Conservation (phyloP, 2,113 vertebrate species). For the Gasterosteus aculeatus region DNA sequence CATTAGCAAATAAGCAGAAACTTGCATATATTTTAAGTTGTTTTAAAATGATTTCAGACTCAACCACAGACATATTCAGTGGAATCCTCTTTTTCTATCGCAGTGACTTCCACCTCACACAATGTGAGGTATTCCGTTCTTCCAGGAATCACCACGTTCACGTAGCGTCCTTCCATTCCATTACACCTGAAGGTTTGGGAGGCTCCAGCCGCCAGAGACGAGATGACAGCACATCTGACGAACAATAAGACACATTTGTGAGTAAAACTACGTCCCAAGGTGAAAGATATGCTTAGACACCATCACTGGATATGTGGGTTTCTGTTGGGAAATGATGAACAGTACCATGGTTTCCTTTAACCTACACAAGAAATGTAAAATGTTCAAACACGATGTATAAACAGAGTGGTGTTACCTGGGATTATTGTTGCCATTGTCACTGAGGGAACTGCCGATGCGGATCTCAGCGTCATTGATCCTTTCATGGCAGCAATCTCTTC, state of each 20-base stretch:
- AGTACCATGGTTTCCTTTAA: background rate
- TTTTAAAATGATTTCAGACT: background rate
- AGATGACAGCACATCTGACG: background rate
- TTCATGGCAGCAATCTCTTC: slow-evolving; percentile 34
- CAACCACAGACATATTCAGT: background rate
- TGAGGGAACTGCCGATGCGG: slow-evolving; percentile 53
- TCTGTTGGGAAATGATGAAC: background rate
- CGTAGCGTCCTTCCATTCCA: background rate
- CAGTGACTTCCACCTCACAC: slow-evolving; percentile 1
- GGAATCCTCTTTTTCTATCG: background rate
- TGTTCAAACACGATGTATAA: background rate
- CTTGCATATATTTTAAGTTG: background rate
- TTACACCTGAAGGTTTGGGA: background rate
- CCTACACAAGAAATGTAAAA: background rate
- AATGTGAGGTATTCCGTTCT: background rate
- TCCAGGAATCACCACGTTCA: background rate
- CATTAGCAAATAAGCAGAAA: background rate
- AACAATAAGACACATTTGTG: background rate
- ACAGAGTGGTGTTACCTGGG: slow-evolving; percentile 4
- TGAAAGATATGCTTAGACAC: background rate
- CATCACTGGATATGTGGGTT: background rate
- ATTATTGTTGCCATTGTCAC: slow-evolving; percentile 52
- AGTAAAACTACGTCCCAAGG: background rate
- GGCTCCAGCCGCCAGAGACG: background rate
- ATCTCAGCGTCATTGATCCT: slow-evolving; percentile 52